Evolutionary conservation across 2,888 invertebrate species (phyloP).

Genomic region (Phania funesta): DNA sequence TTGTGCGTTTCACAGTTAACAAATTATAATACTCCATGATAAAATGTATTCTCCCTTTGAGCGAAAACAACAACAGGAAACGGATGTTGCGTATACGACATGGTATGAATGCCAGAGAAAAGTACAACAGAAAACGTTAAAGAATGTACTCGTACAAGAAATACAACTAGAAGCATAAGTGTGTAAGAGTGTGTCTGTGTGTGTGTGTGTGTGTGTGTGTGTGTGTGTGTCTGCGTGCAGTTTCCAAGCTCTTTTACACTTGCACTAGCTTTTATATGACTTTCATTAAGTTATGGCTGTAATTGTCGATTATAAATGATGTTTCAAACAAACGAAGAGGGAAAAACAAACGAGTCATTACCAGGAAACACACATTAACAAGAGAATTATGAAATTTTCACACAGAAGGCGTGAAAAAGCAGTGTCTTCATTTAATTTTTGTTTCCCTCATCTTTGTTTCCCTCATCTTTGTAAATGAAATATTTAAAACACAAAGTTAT

Average conservation of each 20-base stretch:
- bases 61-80: not conserved
- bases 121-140: not conserved
- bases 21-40: not conserved
- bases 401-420: not conserved
- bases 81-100: constrained; percentile 36
- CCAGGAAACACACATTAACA: not conserved
- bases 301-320: not conserved
- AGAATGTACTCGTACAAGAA: constrained; percentile 1
- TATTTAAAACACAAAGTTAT: too few relatives aligned
- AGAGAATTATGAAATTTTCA: not conserved
- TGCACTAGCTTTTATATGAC: not conserved
- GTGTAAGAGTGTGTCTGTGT: not conserved
- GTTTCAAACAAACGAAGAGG: too few relatives aligned
- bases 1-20: not conserved
- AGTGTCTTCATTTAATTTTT: not conserved
- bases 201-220: not conserved
- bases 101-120: not conserved
- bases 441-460: too few relatives aligned
- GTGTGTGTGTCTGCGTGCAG: not conserved
- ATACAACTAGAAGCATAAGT: not conserved
- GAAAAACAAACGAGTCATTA: not conserved
- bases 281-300: not conserved
- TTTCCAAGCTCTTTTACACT: not conserved
- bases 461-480: too few relatives aligned
- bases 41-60: not conserved